These are phyloP conservation scores for Embidobia sp. DNA, from an alignment of 2,888 invertebrate species.

Conservation along the genomic window DNA sequence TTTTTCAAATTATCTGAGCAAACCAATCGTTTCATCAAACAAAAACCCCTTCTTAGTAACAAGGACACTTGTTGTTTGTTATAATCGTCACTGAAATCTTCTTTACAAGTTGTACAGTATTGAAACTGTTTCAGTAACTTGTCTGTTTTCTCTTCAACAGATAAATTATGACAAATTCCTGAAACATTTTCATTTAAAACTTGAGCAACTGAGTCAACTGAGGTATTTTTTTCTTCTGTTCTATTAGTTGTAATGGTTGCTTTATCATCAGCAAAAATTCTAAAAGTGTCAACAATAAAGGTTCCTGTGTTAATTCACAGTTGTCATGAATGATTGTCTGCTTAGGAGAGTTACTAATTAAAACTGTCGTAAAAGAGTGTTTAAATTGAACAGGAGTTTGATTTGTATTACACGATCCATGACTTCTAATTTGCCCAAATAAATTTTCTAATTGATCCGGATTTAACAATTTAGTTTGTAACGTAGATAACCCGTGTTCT, in stretches of 20 bases:
- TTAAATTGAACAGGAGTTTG: constrained; percentile 11
- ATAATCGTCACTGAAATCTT: background rate
- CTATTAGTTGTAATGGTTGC: background rate
- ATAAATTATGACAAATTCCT: too few relatives aligned
- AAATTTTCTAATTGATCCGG: constrained; percentile 18
- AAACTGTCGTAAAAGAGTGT: background rate
- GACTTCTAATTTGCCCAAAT: constrained; percentile 25
- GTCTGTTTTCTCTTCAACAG: background rate
- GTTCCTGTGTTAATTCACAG: background rate
- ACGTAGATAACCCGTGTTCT: background rate
- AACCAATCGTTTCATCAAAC: background rate
- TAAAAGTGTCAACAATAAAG: background rate
- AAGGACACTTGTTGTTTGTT: background rate
- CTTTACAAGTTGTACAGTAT: background rate
- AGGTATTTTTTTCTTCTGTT: background rate
- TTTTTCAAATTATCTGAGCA: background rate
- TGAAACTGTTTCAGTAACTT: background rate
- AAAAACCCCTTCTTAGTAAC: background rate
- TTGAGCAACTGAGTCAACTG: too few relatives aligned
- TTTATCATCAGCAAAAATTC: background rate
- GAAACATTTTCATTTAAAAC: too few relatives aligned
- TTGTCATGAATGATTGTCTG: background rate
- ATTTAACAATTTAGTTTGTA: background rate
- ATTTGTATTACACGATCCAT: background rate
- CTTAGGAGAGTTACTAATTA: background rate